Evolutionary conservation across 1,140 invertebrate species (phyloP), one percentile per base, ranked within the genome.

Genomic region (Aphidius ervi): DNA sequence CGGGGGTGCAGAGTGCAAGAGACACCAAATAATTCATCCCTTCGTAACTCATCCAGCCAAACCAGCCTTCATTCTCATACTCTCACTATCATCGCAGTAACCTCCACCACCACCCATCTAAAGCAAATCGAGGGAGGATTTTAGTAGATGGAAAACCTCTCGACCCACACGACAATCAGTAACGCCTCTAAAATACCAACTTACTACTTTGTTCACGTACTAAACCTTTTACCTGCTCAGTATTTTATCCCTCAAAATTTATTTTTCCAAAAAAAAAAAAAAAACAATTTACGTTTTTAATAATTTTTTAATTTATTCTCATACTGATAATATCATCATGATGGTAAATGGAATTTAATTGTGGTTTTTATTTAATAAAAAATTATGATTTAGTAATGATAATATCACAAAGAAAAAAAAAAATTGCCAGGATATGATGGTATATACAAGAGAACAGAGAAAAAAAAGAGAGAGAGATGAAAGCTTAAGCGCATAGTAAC

Each of bases 11-110:
- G 68, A 67, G 71, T 75, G 74, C 69, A 69, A 60, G 73, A 74
- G 73, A 74, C 71, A 72, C 72, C 66, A 68, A 77, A 77, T 78
- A 75, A 78, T 77, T 78, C 72, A 78, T 74, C 62, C 67, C 59
- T 47, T 65, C 64, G 65, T 66, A 56, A 62, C 62, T 41, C 61
- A 41, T 39, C 39, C 23, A 31, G 2, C 23, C 23, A 31, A 31
- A 31, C 23, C 23, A 31, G 23, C 23, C 52, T 56, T 47, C n/a
- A 20, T 23, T 47, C 45, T n/a, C 31, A 9, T 45, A 39, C 41
- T 7, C n/a, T 16, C 16, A 16, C 16, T 16, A 31, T 3, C 23
- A 31, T 31, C 2, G 23, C 23, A 31, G 23, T 31, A 31, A 31
- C 23, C 23, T 31, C 23, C 16, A 16, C 16, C 16, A 16, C 16